Conservation (phyloP, 2,797 vertebrate species). For the Chromis chromis region DNA sequence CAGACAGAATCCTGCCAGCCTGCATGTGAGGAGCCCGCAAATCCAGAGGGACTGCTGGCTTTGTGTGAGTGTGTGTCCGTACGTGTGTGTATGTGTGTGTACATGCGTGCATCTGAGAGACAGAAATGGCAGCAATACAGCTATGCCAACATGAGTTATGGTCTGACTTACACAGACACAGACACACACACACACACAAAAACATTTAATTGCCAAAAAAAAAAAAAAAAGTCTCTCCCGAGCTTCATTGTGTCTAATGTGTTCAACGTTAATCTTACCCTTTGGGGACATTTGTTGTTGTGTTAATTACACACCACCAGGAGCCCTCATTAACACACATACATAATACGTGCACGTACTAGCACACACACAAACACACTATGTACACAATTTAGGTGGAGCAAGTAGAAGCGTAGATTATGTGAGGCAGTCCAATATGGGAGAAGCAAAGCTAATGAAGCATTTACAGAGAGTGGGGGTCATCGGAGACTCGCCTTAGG, state of each 20-base stretch:
- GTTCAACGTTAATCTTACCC: constrained; percentile 86
- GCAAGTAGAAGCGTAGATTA: constrained; percentile 45
- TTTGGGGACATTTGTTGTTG: constrained; percentile 85
- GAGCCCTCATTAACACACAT: constrained; percentile 83
- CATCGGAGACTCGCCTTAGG: constrained; percentile 63
- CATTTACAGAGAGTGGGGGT: constrained; percentile 61
- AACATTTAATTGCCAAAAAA: constrained; percentile 75
- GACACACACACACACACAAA: constrained; percentile 56
- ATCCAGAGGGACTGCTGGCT: constrained; percentile 79
- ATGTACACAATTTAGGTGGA: constrained; percentile 60
- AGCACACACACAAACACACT: constrained; percentile 57
- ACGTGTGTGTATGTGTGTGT: background rate
- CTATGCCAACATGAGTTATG: constrained; percentile 76
- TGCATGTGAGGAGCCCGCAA: constrained; percentile 72
- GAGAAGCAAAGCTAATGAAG: constrained; percentile 69
- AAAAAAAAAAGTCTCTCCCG: constrained; percentile 71
- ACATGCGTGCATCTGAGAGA: constrained; percentile 44
- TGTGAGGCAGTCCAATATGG: constrained; percentile 50
- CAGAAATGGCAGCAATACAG: constrained; percentile 71
- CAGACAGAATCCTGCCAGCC: constrained; percentile 78
- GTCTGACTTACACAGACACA: constrained; percentile 70
- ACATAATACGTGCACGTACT: constrained; percentile 54
- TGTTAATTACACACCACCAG: constrained; percentile 87
- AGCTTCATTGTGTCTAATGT: constrained; percentile 84
- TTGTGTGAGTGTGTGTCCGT: constrained; percentile 59